These are phyloP conservation scores for Diarsia rubi DNA, from an alignment of 2,888 invertebrate species.

Conservation along the genomic window DNA sequence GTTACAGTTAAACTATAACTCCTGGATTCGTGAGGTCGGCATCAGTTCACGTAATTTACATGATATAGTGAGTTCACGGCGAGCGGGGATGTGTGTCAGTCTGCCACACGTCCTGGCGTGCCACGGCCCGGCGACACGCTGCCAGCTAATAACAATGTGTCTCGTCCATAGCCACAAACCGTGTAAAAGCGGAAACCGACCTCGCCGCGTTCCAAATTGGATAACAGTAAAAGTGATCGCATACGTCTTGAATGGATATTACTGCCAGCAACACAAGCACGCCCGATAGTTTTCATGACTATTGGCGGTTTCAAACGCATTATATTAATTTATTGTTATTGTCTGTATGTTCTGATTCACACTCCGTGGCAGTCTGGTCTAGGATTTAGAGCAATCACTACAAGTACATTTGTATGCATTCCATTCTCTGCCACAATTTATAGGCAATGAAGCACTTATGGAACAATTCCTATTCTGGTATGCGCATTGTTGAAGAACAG, in stretches of 20 bases:
- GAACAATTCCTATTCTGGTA: conserved; percentile 56
- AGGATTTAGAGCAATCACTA: conserved; percentile 57
- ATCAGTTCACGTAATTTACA: conserved; percentile 60
- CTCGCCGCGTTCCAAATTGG: conserved; percentile 88
- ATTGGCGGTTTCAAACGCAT: conserved; percentile 80
- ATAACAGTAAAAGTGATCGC: conserved; percentile 91
- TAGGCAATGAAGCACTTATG: conserved; percentile 42
- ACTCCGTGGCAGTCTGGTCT: conserved; percentile 37
- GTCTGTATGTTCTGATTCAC: conserved; percentile 67
- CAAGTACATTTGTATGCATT: conserved; percentile 48
- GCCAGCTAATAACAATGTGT: conserved; percentile 85
- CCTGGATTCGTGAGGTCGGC: conserved; percentile 58
- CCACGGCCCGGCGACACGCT: conserved; percentile 82
- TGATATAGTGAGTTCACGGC: conserved; percentile 45
- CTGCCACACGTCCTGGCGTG: conserved; percentile 80
- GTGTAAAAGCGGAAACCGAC: conserved; percentile 89
- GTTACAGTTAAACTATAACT: conserved; percentile 59
- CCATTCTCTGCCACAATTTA: conserved; percentile 53
- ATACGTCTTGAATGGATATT: conserved; percentile 86
- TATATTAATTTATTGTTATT: conserved; percentile 79
- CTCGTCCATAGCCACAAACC: conserved; percentile 84
- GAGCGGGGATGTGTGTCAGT: conserved; percentile 83
- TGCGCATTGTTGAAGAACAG: conserved; percentile 42
- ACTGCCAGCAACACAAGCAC: conserved; percentile 75
- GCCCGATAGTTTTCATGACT: conserved; percentile 79